phyloP scores from a whole-genome alignment of 1,140 invertebrate species.

The Aphaenogaster ashmeadi region DNA sequence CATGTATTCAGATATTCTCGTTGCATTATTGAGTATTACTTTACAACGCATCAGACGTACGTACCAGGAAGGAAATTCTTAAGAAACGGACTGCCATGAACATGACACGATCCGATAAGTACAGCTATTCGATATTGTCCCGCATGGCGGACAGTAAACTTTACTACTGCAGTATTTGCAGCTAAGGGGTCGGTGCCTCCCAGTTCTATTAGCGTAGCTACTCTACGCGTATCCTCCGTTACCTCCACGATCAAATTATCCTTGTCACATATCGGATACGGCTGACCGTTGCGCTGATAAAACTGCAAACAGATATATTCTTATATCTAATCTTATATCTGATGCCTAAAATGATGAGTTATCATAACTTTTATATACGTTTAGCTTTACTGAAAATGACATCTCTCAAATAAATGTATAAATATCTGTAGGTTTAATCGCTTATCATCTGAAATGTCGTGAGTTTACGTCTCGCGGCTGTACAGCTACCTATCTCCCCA shows the following conservation, averaged over 20 bases:
- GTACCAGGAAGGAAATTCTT: slow-evolving; percentile 90
- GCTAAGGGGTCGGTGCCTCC: slow-evolving; percentile 93
- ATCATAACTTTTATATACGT: background rate
- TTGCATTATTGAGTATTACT: background rate
- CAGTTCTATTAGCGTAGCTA: slow-evolving; percentile 94
- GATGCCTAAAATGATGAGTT: background rate
- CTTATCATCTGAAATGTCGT: background rate
- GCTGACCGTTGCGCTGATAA: slow-evolving; percentile 96
- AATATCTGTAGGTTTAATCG: background rate
- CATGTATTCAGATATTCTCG: background rate
- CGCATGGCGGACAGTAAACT: slow-evolving; percentile 96
- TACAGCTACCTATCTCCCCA: background rate
- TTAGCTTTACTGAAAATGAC: background rate
- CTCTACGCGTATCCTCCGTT: slow-evolving; percentile 93
- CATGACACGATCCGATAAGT: slow-evolving; percentile 91
- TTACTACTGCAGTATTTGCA: slow-evolving; percentile 94
- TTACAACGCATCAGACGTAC: slow-evolving; percentile 20
- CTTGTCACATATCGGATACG: slow-evolving; percentile 96
- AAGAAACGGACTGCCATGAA: slow-evolving; percentile 90
- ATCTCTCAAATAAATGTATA: background rate
- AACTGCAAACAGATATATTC: slow-evolving; percentile 88
- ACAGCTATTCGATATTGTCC: slow-evolving; percentile 96
- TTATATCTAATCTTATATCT: background rate
- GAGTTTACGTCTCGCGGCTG: background rate
- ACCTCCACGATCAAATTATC: slow-evolving; percentile 96